A percentile compares a stretch with the other conserved stretches of the same genome.
phyloP scores from a whole-genome alignment of 2,797 vertebrate species.

The Decapterus maruadsi region DNA sequence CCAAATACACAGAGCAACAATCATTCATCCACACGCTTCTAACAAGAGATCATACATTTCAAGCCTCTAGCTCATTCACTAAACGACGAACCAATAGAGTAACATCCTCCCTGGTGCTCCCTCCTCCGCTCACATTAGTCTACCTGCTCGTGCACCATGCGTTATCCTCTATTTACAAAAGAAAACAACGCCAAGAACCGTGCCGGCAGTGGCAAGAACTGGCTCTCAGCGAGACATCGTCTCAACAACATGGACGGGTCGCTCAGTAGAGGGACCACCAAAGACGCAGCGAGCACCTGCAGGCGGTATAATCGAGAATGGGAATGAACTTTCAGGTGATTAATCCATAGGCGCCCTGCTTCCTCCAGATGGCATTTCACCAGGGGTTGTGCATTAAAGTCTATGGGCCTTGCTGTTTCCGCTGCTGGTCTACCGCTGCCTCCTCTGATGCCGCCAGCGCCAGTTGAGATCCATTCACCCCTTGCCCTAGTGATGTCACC shows the following conservation, averaged over 20 bases:
- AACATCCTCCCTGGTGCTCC: slow-evolving; percentile 41
- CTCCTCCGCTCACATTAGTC: slow-evolving; percentile 60
- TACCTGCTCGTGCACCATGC: slow-evolving; percentile 36
- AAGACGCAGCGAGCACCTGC: slow-evolving; percentile 13
- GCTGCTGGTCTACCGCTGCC: slow-evolving; percentile 36
- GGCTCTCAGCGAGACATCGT: slow-evolving; percentile 36
- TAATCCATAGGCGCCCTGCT: slow-evolving; percentile 60
- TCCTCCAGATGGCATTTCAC: slow-evolving; percentile 76
- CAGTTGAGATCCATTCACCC: slow-evolving; percentile 46
- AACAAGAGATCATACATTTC: slow-evolving; percentile 73
- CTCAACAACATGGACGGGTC: neutral
- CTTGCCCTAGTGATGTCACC: slow-evolving; percentile 41
- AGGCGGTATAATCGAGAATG: slow-evolving; percentile 44
- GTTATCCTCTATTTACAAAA: slow-evolving; percentile 51
- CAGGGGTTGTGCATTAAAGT: slow-evolving; percentile 57
- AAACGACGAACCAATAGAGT: slow-evolving; percentile 53
- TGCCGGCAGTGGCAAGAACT: slow-evolving; percentile 23
- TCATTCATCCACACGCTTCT: slow-evolving; percentile 61
- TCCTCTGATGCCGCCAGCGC: slow-evolving; percentile 24
- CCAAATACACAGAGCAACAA: slow-evolving; percentile 48
- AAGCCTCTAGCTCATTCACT: slow-evolving; percentile 37
- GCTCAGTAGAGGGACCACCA: slow-evolving; percentile 29
- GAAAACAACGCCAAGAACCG: neutral
- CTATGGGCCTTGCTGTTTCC: slow-evolving; percentile 47
- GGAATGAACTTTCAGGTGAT: slow-evolving; percentile 57